Base-by-base conservation (phyloP, 2,888 invertebrate genomes). In the Nyleta sp. region DNA sequence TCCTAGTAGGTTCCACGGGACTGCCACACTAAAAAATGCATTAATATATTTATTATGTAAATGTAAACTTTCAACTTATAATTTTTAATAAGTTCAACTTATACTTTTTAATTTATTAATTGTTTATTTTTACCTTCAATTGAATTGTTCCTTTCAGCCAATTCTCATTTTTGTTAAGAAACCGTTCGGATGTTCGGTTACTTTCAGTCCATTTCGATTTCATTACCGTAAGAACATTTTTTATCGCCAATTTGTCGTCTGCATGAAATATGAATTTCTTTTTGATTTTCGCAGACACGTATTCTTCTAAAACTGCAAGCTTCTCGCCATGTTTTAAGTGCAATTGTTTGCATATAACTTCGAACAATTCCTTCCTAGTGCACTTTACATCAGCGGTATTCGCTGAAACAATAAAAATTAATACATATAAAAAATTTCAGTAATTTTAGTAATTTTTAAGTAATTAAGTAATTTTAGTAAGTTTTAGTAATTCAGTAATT, bases 121-220 rank as follows among this genome's bases (percentile, higher is more conserved):
- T 11, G 4, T 22, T 48, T 48, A 38, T 20, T 40, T 42, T 57
- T 42, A 57, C 42, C 57, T 40, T 57, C 15, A 57, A 8, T 57
- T 46, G 22, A 24, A 55, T 52, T 42, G 44, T 44, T 67, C 35
- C 42, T 24, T 62, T 13, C 11, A 72, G 20, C 62, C 64, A 73
- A 31, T 57, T 42, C 18, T 8, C 40, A 64, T 65, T 73, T 40
- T 73, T 73, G 1, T 44, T 38, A 35, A 55, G 13, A 50, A 73
- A 65, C n/a, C 57, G 64, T 15, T 57, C 57, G 33, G n/a, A 24
- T 28, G 50, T 73, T 28, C 65, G 10, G 13, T 57, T 48, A 33
- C 40, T 22, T 44, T 73, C 44, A 15, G 3, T 10, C 59, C 65
- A 73, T 52, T 60, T 74, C 7, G 17, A 28, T 50, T 65, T 38